Evolutionary conservation across 2,797 vertebrate species (phyloP), one percentile per base, ranked within the genome.

Genomic region (Heteromormyrus szaboi): DNA sequence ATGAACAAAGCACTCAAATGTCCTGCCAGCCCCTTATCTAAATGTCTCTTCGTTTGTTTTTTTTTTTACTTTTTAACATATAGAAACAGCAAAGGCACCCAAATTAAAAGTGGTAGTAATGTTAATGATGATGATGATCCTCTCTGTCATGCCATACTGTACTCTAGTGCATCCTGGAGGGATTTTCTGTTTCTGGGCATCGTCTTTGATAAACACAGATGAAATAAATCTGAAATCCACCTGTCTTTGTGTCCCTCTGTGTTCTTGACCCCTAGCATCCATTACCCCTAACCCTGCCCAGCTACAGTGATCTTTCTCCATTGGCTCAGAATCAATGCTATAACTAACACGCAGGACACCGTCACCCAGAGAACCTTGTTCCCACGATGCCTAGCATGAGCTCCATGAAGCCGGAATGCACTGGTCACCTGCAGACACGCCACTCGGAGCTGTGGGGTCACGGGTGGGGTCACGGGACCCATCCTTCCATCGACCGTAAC

Each of bases 121-220:
- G 91, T 91, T 91, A 51, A 92, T 91, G 90, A 91, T 88, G 89
- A 90, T 91, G 88, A 84, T 59, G 68, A 84, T 65, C 65, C 85
- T 88, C 87, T 88, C 85, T 93, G 89, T 95, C 93, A 92, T 94
- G 89, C 93, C 91, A 90, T 90, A n/a, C 79, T 48, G 17, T 83
- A 90, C 90, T 91, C 93, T 85, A 92, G 88, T 91, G 93, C 92
- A 89, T 91, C 93, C 93, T 94, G 93, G 96, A 93, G 90, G 92
- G 92, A 96, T 93, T 93, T 95, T 94, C 92, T 96, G 96, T 97
- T 97, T 95, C 93, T 95, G 96, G 95, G 96, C 95, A 94, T 97
- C 97, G 95, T 97, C 96, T 98, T 97, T 97, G 96, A 97, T 97
- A 97, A 97, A 95, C 95, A 97, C 96, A 95, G 96, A 95, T 96